Evolutionary conservation across 2,797 vertebrate species (phyloP), one percentile per base, ranked within the genome.

Genomic region (Holocentrus rufus): DNA sequence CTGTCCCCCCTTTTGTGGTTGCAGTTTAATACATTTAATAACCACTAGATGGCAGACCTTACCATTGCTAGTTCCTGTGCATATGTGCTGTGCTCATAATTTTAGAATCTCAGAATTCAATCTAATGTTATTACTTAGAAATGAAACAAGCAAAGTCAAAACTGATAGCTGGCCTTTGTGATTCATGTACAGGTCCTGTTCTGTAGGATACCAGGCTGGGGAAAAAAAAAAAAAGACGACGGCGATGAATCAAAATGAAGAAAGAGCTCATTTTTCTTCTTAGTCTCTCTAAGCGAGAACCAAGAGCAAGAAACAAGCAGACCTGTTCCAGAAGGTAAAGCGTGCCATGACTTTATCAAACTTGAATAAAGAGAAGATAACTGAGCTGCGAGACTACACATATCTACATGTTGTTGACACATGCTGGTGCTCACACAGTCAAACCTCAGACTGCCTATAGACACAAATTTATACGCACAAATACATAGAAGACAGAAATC

Each of bases 41-140:
- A 72, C 89, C 87, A 83, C 89, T 83, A 89, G 92, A 85, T 92
- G 87, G 85, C 83, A 91, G 84, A 72, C 88, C 84, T 74, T 81
- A 89, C 92, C 88, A 83, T 81, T 59, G 31, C 71, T 63, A 82
- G n/a, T 47, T 30, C 25, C 4, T 67, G 46, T 77, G 73, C 44
- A 62, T 52, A 14, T n/a, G n/a, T n/a, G 47, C 42, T 31, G 9
- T 62, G 63, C 64, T 77, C 80, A 59, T 1, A 34, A 66, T 76
- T 49, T 60, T 49, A 65, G 31, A 27, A 57, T 30, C 15, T 70
- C 18, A 15, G 25, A 66, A 67, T 74, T 58, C 53, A 9, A 13
- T 72, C 76, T 65, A 80, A 44, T 5, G 27, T 58, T 13, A 15
- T 70, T 78, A 22, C 69, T 83, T 85, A 6, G 71, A 3, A 79